Percentiles rank a stretch among this genome's conserved stretches.
Conservation (phyloP, 2,888 invertebrate species). For the Orchesella flavescens region DNA sequence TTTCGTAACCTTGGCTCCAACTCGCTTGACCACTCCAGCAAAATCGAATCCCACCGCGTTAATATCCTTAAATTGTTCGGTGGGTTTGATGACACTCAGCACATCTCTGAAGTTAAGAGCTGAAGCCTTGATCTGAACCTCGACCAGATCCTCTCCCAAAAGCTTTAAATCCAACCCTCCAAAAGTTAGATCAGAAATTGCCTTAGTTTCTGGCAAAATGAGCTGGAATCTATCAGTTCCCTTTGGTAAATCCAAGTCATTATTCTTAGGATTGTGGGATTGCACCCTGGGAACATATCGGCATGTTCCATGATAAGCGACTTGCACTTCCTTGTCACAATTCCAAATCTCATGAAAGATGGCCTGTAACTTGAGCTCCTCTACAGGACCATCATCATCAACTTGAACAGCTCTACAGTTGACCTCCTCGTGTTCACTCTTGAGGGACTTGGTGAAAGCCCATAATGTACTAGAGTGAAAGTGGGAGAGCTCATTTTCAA, state of each 20-base stretch:
- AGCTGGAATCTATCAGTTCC: conserved; percentile 23
- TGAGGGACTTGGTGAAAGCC: conserved; percentile 18
- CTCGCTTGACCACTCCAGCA: conserved; percentile 23
- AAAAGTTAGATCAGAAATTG: conserved; percentile 25
- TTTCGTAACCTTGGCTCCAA: conserved; percentile 24
- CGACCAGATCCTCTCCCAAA: conserved; percentile 5
- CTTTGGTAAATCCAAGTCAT: background rate
- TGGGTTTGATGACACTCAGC: conserved; percentile 30
- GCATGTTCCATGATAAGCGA: background rate
- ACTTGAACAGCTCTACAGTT: conserved; percentile 15
- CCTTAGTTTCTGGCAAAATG: conserved; percentile 23
- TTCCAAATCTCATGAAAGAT: conserved; percentile 11
- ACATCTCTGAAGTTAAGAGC: conserved; percentile 40
- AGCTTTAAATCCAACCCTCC: background rate
- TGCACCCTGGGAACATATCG: background rate
- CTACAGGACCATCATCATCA: background rate
- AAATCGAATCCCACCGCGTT: conserved; percentile 46
- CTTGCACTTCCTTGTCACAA: background rate
- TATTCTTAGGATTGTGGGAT: background rate
- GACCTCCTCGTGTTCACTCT: background rate
- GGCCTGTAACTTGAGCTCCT: background rate
- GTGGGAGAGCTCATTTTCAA: background rate
- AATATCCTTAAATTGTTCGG: conserved; percentile 13
- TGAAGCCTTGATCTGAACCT: conserved; percentile 20
- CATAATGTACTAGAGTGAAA: background rate